These are phyloP conservation scores for Lasioglossum figueresi DNA, from an alignment of 2,888 invertebrate species.

Conservation along the genomic window DNA sequence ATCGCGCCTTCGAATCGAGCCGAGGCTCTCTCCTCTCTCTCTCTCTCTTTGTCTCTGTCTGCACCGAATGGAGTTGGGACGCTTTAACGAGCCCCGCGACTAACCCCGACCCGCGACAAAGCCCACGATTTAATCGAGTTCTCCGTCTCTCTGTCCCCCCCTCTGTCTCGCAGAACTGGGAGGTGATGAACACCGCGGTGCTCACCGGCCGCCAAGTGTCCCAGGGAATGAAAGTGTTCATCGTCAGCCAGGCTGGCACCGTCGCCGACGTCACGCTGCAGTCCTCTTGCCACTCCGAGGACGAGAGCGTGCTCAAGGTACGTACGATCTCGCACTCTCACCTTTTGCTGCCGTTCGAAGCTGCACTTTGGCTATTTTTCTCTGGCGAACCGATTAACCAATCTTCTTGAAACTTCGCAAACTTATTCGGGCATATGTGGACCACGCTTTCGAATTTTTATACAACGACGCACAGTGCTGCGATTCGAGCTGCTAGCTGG, in stretches of 20 bases:
- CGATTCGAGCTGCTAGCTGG: too few relatives aligned
- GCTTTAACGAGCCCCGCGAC: slow-evolving; percentile 25
- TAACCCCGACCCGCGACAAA: slow-evolving; percentile 23
- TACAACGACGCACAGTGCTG: too few relatives aligned
- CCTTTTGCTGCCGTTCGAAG: not conserved
- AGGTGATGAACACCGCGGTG: slow-evolving; percentile 97
- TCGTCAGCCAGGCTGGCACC: slow-evolving; percentile 96
- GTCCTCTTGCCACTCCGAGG: slow-evolving; percentile 97
- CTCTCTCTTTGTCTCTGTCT: not conserved
- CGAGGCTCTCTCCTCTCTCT: not conserved
- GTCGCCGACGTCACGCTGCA: slow-evolving; percentile 97
- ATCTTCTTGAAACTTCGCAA: not conserved
- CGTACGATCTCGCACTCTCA: slow-evolving; percentile 59
- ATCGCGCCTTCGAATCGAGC: slow-evolving; percentile 37
- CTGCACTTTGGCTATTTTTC: slow-evolving; percentile 2
- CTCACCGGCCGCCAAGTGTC: slow-evolving; percentile 97
- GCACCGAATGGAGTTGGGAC: slow-evolving; percentile 28
- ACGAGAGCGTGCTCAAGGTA: slow-evolving; percentile 98
- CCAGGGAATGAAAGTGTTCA: slow-evolving; percentile 97
- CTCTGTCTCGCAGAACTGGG: slow-evolving; percentile 90
- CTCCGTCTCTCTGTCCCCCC: slow-evolving; percentile 6
- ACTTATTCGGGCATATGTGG: not conserved
- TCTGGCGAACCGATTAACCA: not conserved
- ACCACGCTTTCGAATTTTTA: not conserved
- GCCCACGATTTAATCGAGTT: slow-evolving; percentile 49